These are phyloP conservation scores for Cyclophora punctaria DNA, from an alignment of 2,888 invertebrate species.

Conservation along the genomic window DNA sequence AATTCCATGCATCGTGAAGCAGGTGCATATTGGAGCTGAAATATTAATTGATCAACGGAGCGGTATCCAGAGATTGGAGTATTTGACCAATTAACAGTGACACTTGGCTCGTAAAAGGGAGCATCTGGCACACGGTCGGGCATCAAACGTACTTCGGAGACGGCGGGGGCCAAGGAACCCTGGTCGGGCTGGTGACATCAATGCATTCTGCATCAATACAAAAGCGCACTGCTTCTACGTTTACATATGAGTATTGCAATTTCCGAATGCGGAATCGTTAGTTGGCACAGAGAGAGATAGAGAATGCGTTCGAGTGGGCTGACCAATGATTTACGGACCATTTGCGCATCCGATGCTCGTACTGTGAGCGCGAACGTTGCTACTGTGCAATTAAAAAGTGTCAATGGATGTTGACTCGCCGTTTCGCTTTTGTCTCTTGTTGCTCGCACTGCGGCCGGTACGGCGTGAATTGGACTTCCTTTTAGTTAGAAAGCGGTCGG, in stretches of 20 bases:
- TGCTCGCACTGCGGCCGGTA: constrained; percentile 22
- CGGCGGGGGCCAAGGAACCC: constrained; percentile 28
- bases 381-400: constrained; percentile 41
- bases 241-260: constrained; percentile 66
- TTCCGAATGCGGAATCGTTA: constrained; percentile 59
- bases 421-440: constrained; percentile 32
- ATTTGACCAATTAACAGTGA: constrained; percentile 29
- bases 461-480: constrained; percentile 33
- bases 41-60: constrained; percentile 32
- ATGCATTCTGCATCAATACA: constrained; percentile 51
- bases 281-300: constrained; percentile 35
- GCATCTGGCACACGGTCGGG: constrained; percentile 14
- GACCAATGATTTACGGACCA: constrained; percentile 49
- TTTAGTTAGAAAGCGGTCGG: constrained; percentile 11
- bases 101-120: constrained; percentile 21
- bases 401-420: constrained; percentile 35
- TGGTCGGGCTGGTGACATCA: constrained; percentile 33
- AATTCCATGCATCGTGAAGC: constrained; percentile 12
- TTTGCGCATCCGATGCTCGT: constrained; percentile 40
- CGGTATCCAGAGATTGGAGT: constrained; percentile 20
- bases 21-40: constrained; percentile 29
- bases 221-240: constrained; percentile 40
- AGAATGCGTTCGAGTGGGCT: constrained; percentile 35
- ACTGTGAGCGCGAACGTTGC: constrained; percentile 28
- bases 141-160: constrained; percentile 19